phyloP scores from a whole-genome alignment of 2,797 vertebrate species.

The Acrocephalus scirpaceus region DNA sequence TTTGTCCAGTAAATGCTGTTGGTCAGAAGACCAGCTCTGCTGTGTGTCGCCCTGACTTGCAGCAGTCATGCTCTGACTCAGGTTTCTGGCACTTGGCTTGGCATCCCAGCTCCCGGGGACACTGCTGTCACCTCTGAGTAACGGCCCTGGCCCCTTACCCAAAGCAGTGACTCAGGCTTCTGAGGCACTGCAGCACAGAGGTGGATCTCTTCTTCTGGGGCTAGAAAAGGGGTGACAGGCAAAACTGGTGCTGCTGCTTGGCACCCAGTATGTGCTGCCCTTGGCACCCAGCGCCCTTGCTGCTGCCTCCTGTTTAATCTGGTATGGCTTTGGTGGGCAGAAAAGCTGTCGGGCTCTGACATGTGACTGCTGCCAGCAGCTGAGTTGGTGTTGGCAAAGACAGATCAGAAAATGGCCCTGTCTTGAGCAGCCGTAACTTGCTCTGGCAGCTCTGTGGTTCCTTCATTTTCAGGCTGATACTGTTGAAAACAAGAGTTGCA shows the following conservation, averaged over 20 bases:
- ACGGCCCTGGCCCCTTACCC: constrained; percentile 34
- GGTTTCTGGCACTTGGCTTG: constrained; percentile 27
- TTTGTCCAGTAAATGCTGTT: background rate
- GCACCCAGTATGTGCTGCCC: background rate
- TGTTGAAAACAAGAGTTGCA: background rate
- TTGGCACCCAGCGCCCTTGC: accelerated
- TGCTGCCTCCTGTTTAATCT: background rate
- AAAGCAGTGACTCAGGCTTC: constrained; percentile 33
- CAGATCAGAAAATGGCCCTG: background rate
- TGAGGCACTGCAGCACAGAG: background rate
- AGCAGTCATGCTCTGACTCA: constrained; percentile 18
- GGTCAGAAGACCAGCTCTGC: background rate
- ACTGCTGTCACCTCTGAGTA: constrained; percentile 51
- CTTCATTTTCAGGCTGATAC: background rate
- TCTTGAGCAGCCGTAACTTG: background rate
- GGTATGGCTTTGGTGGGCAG: background rate
- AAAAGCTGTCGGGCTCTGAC: background rate
- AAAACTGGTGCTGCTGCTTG: background rate
- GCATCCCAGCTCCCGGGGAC: background rate
- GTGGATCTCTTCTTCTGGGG: background rate
- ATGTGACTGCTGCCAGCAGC: background rate
- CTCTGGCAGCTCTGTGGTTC: background rate
- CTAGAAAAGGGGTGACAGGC: background rate
- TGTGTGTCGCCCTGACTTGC: background rate
- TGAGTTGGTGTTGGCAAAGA: background rate